Evolutionary conservation across 92 coral and sea anemone genomes (phyloP).

Genomic region (Parazoanthus darwini): DNA sequence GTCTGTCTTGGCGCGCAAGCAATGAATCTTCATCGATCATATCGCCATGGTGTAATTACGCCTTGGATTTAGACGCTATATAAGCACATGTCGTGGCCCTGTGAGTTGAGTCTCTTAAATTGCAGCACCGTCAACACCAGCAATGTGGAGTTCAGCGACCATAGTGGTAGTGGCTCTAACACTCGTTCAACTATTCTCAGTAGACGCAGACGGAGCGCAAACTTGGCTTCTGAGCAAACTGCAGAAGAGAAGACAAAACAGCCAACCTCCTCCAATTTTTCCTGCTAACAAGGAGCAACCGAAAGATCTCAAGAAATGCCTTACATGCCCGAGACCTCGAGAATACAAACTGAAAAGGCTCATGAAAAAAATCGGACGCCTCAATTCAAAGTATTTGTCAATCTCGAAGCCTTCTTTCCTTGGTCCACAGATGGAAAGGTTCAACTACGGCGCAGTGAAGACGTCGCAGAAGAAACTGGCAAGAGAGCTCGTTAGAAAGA

Average conservation of each 20-base stretch:
- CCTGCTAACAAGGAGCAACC: conserved; percentile 25
- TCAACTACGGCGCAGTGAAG: conserved; percentile 9
- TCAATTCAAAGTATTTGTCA: conserved; percentile 19
- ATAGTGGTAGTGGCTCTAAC: not conserved
- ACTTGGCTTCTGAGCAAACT: conserved; percentile 25
- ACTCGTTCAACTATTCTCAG: not conserved
- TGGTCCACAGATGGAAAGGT: conserved; percentile 4
- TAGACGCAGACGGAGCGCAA: not conserved
- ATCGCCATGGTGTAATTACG: conserved; percentile 23
- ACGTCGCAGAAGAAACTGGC: conserved; percentile 23
- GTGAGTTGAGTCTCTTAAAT: not conserved
- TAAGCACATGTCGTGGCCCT: conserved; percentile 17
- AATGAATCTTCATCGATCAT: conserved; percentile 35
- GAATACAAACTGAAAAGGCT: conserved; percentile 28
- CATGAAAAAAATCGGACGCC: conserved; percentile 31
- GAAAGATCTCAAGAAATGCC: conserved; percentile 36
- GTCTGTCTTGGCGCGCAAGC: conserved; percentile 19
- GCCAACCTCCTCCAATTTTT: conserved; percentile 21
- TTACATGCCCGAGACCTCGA: conserved; percentile 25
- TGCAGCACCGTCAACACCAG: conserved; percentile 6
- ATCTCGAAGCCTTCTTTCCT: conserved; percentile 29
- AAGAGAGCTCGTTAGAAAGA: conserved; percentile 4
- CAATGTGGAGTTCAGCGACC: conserved; percentile 1
- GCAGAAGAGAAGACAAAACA: conserved; percentile 3
- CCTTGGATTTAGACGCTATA: conserved; percentile 16